phyloP scores from a whole-genome alignment of 2,797 vertebrate species.

The Champsocephalus esox region DNA sequence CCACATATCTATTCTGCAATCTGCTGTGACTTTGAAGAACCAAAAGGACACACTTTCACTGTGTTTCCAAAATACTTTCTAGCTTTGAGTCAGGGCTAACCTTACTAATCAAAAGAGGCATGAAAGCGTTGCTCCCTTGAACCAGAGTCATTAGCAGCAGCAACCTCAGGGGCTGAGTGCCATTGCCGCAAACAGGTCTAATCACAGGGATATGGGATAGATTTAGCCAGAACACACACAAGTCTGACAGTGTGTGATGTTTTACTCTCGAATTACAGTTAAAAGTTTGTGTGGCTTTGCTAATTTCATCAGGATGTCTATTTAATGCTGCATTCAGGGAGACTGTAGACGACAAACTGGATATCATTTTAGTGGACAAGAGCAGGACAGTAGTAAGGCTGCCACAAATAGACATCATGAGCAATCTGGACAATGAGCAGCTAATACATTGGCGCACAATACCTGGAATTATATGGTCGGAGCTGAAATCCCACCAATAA shows the following conservation, averaged over 20 bases:
- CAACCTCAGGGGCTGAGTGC: slow-evolving; percentile 53
- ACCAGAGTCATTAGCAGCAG: slow-evolving; percentile 71
- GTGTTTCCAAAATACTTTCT: slow-evolving; percentile 58
- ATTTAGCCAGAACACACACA: slow-evolving; percentile 39
- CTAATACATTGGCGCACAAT: too few species aligned
- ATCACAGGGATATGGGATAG: slow-evolving; percentile 48
- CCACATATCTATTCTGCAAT: slow-evolving; percentile 22
- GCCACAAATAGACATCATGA: too few species aligned
- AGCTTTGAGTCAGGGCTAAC: slow-evolving; percentile 63
- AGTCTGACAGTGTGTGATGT: slow-evolving; percentile 33
- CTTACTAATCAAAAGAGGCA: slow-evolving; percentile 75
- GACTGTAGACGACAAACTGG: too few species aligned
- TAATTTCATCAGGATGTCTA: slow-evolving; percentile 9
- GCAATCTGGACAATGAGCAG: too few species aligned
- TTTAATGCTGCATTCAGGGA: background rate
- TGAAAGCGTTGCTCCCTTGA: slow-evolving; percentile 75
- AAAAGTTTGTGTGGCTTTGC: background rate
- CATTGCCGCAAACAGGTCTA: slow-evolving; percentile 36
- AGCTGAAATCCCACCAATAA: too few species aligned
- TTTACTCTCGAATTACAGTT: slow-evolving; percentile 22
- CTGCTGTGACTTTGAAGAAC: slow-evolving; percentile 61
- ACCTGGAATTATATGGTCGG: too few species aligned
- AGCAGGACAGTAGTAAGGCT: too few species aligned
- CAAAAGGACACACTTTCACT: slow-evolving; percentile 42
- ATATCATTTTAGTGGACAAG: too few species aligned